Percentiles rank a stretch among this genome's conserved stretches.
phyloP scores from a whole-genome alignment of 2,113 vertebrate genomes.

The Poicephalus gulielmi region DNA sequence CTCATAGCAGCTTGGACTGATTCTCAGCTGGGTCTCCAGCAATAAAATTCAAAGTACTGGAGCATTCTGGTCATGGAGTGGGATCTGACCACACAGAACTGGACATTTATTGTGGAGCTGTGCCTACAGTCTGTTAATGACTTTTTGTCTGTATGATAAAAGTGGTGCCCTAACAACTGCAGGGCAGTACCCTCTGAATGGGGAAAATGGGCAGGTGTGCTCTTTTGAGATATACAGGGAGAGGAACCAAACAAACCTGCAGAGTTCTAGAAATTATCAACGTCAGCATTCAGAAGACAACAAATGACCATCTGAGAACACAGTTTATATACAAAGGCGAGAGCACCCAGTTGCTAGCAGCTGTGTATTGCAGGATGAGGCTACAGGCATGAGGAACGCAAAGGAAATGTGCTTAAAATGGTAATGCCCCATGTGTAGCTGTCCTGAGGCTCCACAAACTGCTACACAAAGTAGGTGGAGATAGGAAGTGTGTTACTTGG shows the following conservation, averaged over 20 bases:
- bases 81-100: neutral
- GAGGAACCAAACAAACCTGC: neutral
- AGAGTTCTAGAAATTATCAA: neutral
- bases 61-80: neutral
- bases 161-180: neutral
- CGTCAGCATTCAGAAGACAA: neutral
- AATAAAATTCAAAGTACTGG: neutral
- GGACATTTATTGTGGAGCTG: neutral
- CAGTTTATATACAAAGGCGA: neutral
- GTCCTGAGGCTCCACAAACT: neutral
- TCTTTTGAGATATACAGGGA: neutral
- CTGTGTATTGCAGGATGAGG: neutral
- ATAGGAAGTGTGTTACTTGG: neutral
- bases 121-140: neutral
- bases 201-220: neutral
- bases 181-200: neutral
- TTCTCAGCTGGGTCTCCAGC: neutral
- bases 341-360: neutral
- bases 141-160: neutral
- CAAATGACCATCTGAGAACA: neutral
- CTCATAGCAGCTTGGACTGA: neutral
- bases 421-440: neutral
- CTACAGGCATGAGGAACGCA: neutral
- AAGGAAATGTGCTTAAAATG: neutral
- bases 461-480: neutral